Evolutionary conservation across 2,113 vertebrate genomes (phyloP), one percentile per base, ranked within the genome.

Genomic region (Psephotus haematonotus): DNA sequence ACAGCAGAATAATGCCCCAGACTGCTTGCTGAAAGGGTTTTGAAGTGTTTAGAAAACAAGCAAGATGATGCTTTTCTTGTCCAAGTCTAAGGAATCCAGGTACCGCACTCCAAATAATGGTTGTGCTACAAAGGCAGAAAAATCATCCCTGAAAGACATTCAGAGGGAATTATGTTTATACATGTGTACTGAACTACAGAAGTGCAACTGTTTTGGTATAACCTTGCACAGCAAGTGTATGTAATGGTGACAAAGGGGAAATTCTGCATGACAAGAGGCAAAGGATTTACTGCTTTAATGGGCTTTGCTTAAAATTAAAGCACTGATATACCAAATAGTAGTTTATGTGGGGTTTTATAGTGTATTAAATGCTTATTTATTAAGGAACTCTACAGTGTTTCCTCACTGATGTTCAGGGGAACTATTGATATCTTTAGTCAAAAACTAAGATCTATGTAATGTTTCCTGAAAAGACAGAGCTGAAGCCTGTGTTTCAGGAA

Each of bases 391-490:
- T 10, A 37, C 13, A 17, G 59, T 52, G 27, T 76, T 82, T 52
- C 31, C 20, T 67, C 2, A 5, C 0, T 69, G 59, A 28, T 74
- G 31, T 24, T 43, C 46, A 8, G 0, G 0, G 60, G 24, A 6
- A 11, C 39, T 62, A 7, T 33, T 74, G 47, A 64, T 28, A 59
- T 19, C 11, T 76, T 55, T 53, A 65, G 65, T 44, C 50, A 41
- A 3, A 16, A 86, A 33, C 15, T 74, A 44, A 87, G 37, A 22
- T 28, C 11, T 3, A 2, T 19, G 17, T 22, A 29, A 46, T 15
- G 13, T 31, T 67, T 86, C 70, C 53, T 71, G 77, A 37, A 69
- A 72, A 59, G 24, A 43, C 35, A 71, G 52, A 83, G 43, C 1
- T 22, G n/a, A 71, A 49, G 41, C 6, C 24, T 33, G 7, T 0